Evolutionary conservation across 2,113 vertebrate genomes (phyloP).

Genomic region (Corvus cornix): DNA sequence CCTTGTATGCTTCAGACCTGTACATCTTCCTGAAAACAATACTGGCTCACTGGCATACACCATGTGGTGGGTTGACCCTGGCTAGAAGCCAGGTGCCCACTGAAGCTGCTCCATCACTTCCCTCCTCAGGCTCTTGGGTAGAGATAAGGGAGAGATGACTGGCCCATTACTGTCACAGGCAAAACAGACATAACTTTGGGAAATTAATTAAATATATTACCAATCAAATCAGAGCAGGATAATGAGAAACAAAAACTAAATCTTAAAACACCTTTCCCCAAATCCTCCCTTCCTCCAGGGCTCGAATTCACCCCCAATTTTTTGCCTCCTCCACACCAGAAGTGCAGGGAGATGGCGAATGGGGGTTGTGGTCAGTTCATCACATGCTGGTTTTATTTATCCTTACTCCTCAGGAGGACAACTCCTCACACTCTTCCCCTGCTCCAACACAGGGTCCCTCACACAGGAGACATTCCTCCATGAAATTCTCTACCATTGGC

Average conservation of each 20-base stretch:
- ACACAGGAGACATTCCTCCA: not conserved
- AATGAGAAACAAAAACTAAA: not conserved
- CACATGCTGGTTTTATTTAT: not conserved
- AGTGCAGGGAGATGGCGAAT: not conserved
- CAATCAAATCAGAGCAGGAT: not conserved
- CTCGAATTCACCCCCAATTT: not conserved
- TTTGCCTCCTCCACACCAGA: not conserved
- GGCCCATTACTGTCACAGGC: not conserved
- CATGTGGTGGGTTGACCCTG: not conserved
- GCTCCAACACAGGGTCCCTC: not conserved
- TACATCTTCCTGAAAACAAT: not conserved
- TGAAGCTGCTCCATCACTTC: accelerated
- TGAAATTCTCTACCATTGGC: not conserved
- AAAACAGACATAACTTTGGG: not conserved
- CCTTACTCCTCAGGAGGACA: not conserved
- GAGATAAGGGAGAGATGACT: not conserved
- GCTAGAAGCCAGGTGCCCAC: not conserved
- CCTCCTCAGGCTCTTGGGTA: not conserved
- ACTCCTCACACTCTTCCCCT: not conserved
- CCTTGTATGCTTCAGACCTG: not conserved
- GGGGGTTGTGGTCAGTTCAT: not conserved
- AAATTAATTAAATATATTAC: not conserved
- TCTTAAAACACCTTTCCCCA: not conserved
- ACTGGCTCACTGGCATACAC: not conserved
- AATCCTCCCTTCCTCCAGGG: not conserved